Evolutionary conservation across 2,888 invertebrate genomes (phyloP).

Genomic region (Gastracanthus pulcherrimus): DNA sequence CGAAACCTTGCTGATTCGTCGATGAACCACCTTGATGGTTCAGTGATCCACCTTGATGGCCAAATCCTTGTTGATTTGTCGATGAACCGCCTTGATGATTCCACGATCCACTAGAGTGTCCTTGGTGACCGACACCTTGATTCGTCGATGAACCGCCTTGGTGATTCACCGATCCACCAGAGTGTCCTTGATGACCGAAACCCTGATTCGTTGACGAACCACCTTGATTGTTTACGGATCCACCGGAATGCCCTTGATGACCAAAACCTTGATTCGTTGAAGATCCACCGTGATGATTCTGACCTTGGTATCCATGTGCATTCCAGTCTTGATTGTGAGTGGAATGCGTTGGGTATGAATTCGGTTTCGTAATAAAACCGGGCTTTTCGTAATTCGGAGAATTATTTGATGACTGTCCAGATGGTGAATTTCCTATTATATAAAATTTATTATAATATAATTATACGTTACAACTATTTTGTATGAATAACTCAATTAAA

Average conservation of each 20-base stretch:
- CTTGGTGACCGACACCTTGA: conserved; percentile 3
- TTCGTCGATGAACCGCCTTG: background rate
- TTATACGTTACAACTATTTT: background rate
- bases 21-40: background rate
- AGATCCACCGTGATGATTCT: background rate
- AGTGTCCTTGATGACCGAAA: background rate
- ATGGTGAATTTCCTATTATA: conserved; percentile 12
- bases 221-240: background rate
- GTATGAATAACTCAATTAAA: background rate
- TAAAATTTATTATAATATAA: background rate
- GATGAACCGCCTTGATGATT: background rate
- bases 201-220: background rate
- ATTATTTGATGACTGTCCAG: background rate
- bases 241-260: background rate
- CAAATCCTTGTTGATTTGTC: background rate
- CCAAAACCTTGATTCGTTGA: background rate
- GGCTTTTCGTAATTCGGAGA: conserved; percentile 15
- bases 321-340: conserved; percentile 22
- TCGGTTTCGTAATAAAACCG: background rate
- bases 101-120: background rate
- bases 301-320: background rate
- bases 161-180: background rate
- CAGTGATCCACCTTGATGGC: background rate
- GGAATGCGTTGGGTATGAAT: background rate
- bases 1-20: background rate